Conservation (phyloP, 2,797 vertebrate species). For the Setipinna tenuifilis region DNA sequence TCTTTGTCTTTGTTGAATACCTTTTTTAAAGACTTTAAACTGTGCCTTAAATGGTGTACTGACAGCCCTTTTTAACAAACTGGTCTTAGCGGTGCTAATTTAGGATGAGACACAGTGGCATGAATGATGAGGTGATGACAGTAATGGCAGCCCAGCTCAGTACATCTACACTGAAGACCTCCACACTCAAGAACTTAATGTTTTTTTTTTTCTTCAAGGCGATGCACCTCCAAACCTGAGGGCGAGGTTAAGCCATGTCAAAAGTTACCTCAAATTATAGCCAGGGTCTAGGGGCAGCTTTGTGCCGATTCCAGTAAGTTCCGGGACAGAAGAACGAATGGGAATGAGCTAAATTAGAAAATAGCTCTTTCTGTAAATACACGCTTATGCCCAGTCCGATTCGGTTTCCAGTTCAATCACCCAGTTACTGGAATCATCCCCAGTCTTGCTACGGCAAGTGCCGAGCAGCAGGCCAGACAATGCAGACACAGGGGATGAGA, state of each 20-base stretch:
- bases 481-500: neutral
- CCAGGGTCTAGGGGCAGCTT: constrained; percentile 1
- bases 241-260: constrained; percentile 5
- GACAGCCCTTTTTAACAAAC: neutral
- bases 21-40: neutral
- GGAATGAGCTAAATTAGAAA: neutral
- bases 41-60: neutral
- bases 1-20: neutral
- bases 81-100: neutral
- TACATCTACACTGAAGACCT: neutral
- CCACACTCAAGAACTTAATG: neutral
- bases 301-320: neutral
- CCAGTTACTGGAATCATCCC: constrained; percentile 62
- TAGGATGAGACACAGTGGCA: neutral
- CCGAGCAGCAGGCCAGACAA: neutral
- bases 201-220: neutral
- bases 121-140: neutral
- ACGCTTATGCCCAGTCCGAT: constrained; percentile 33
- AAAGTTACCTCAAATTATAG: constrained; percentile 12
- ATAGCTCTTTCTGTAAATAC: constrained; percentile 68
- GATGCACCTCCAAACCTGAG: neutral
- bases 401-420: constrained; percentile 64
- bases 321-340: neutral
- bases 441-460: constrained; percentile 44
- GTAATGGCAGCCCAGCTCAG: neutral